These are phyloP conservation scores for Polypterus senegalus DNA, from an alignment of 2,113 vertebrate genomes.

Conservation along the genomic window DNA sequence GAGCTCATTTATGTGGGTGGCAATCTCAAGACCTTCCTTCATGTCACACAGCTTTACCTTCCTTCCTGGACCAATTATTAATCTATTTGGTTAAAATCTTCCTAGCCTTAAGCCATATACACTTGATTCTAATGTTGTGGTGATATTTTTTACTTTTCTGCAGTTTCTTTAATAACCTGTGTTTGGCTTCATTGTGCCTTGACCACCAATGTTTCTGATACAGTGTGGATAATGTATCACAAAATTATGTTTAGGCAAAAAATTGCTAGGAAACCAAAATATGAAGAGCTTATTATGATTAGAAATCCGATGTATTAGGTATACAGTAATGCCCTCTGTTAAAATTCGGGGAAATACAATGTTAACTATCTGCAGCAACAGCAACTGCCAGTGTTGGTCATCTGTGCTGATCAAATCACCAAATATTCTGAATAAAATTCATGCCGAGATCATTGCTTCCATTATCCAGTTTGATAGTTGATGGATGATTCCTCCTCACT, in stretches of 20 bases:
- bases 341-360: conserved; percentile 19
- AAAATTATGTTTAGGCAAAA: conserved; percentile 25
- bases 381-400: conserved; percentile 21
- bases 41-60: too few species aligned
- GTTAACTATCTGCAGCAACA: conserved; percentile 20
- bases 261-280: conserved; percentile 18
- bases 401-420: conserved; percentile 18
- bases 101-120: too few species aligned
- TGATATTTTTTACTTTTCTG: too few species aligned
- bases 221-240: conserved; percentile 17
- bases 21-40: too few species aligned
- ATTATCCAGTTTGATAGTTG: conserved; percentile 13
- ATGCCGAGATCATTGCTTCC: conserved; percentile 19
- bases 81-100: too few species aligned
- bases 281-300: conserved; percentile 22
- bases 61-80: too few species aligned
- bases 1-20: too few species aligned
- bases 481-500: conserved; percentile 16
- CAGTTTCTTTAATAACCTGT: too few species aligned
- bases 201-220: too few species aligned
- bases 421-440: conserved; percentile 19
- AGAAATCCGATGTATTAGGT: conserved; percentile 21
- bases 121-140: too few species aligned
- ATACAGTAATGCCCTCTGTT: conserved; percentile 15
- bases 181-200: too few species aligned